Evolutionary conservation across 2,113 vertebrate species (phyloP).

Genomic region (western clawed frog (Xenopus tropicalis)): DNA sequence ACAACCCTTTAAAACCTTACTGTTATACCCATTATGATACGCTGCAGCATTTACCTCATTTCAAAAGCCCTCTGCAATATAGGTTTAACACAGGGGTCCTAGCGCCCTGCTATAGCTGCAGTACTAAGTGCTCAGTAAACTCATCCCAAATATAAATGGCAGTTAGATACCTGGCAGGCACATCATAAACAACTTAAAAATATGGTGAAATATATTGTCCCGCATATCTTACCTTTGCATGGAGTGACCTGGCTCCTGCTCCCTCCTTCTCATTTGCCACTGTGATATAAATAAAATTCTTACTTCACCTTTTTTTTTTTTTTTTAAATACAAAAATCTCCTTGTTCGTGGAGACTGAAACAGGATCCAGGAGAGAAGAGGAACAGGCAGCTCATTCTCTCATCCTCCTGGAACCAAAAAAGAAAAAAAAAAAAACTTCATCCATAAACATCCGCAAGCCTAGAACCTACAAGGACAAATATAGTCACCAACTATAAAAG

Average conservation of each 20-base stretch:
- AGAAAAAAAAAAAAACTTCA: slow-evolving; percentile 27
- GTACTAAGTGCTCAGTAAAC: too few species aligned
- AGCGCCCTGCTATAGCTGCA: too few species aligned
- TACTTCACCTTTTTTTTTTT: slow-evolving; percentile 5
- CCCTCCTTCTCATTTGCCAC: slow-evolving; percentile 15
- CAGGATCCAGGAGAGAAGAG: neutral
- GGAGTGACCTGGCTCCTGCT: neutral
- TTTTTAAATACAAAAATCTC: slow-evolving; percentile 35
- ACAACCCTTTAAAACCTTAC: too few species aligned
- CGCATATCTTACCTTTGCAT: slow-evolving; percentile 13
- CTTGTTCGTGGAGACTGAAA: slow-evolving; percentile 35
- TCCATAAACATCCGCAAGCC: slow-evolving; percentile 9
- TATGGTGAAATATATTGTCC: neutral
- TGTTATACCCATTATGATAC: too few species aligned
- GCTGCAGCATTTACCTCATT: too few species aligned
- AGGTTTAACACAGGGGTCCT: too few species aligned
- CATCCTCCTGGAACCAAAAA: slow-evolving; percentile 21
- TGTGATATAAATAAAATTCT: slow-evolving; percentile 40
- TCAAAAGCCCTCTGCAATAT: too few species aligned
- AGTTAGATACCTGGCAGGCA: too few species aligned
- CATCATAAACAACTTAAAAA: too few species aligned
- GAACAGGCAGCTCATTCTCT: slow-evolving; percentile 35
- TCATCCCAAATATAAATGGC: too few species aligned
- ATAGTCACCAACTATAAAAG: neutral
- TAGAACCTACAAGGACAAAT: neutral